Evolutionary conservation across 2,888 invertebrate species (phyloP).

Genomic region (Litoditis marina): DNA sequence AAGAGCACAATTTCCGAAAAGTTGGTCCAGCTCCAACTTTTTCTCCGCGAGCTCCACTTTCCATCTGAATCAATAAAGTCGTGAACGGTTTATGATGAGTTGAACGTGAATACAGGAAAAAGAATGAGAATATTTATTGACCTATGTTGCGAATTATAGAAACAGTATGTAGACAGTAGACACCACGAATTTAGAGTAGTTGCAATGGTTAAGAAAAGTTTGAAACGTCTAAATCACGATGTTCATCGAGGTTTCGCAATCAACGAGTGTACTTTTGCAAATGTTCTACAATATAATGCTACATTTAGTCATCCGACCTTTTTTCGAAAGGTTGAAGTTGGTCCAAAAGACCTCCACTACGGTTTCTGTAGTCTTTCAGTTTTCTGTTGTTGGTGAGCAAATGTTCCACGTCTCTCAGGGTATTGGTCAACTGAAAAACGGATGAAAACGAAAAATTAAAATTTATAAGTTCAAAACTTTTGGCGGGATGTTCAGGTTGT

Average conservation of each 20-base stretch:
- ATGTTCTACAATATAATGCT: too few species aligned
- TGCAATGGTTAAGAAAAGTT: too few species aligned
- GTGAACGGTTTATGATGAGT: neutral
- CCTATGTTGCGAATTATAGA: too few species aligned
- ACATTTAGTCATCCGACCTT: too few species aligned
- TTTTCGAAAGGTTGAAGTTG: conserved; percentile 20
- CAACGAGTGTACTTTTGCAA: too few species aligned
- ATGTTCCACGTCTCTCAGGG: conserved; percentile 26
- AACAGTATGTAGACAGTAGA: too few species aligned
- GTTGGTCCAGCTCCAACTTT: conserved; percentile 16
- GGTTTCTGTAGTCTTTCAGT: conserved; percentile 27
- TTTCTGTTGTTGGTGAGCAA: conserved; percentile 23
- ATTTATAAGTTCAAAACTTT: too few species aligned
- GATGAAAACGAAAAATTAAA: too few species aligned
- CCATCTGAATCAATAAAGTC: conserved; percentile 13
- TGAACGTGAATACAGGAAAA: neutral
- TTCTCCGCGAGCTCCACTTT: conserved; percentile 12
- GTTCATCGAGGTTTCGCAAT: too few species aligned
- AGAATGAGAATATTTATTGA: neutral
- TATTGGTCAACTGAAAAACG: conserved; percentile 20
- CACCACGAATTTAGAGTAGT: too few species aligned
- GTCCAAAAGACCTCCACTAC: conserved; percentile 23
- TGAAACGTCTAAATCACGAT: too few species aligned
- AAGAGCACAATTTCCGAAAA: conserved; percentile 21
- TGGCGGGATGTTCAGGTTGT: too few species aligned